Conservation (phyloP, 2,113 vertebrate species). For the Corvus hawaiiensis region DNA sequence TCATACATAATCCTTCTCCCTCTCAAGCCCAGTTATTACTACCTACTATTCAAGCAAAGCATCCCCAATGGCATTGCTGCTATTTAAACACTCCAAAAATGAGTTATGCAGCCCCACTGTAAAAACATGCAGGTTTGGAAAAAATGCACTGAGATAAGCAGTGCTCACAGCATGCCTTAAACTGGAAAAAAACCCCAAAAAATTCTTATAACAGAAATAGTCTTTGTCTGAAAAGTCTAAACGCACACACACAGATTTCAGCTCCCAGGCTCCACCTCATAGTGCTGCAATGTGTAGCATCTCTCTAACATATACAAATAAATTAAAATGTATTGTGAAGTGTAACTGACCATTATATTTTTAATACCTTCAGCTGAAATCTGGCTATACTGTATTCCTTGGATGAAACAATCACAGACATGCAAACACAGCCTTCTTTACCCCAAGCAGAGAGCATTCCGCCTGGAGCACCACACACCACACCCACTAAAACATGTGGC, state of each 20-base stretch:
- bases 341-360: neutral
- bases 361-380: neutral
- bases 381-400: neutral
- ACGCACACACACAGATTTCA: neutral
- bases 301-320: neutral
- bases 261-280: neutral
- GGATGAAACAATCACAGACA: neutral
- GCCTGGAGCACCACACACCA: neutral
- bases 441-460: neutral
- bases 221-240: neutral
- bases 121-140: neutral
- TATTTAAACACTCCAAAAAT: neutral
- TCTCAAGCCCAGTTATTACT: neutral
- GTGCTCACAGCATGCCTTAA: neutral
- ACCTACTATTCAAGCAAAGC: neutral
- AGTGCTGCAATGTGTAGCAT: neutral
- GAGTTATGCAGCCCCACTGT: neutral
- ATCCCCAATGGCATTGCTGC: neutral
- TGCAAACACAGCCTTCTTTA: neutral
- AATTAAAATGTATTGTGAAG: neutral
- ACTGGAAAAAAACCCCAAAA: neutral
- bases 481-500: fast-evolving
- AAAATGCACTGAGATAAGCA: neutral
- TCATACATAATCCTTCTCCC: neutral
- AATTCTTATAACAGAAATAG: neutral